These are phyloP conservation scores for Mnemiopsis leidyi DNA, from an alignment of 37 sponge, comb jelly and placozoan species.

Conservation along the genomic window DNA sequence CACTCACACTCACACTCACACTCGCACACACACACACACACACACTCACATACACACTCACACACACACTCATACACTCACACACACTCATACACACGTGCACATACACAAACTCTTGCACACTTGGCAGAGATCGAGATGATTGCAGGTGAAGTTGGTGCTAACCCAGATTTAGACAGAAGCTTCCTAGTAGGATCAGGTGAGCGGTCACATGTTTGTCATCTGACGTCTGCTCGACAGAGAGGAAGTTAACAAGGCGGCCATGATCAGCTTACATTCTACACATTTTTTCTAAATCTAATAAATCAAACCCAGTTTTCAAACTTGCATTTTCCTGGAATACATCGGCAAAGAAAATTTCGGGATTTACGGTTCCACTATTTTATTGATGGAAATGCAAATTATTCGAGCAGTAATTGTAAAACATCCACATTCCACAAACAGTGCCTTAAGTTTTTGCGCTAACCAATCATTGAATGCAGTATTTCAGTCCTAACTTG, in stretches of 20 bases:
- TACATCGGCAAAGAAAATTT: neutral
- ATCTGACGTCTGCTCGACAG: neutral
- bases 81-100: neutral
- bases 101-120: neutral
- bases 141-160: too few species aligned
- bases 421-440: too few species aligned
- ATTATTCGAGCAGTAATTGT: too few species aligned
- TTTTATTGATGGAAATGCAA: too few species aligned
- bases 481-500: neutral
- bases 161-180: neutral
- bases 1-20: neutral
- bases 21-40: neutral
- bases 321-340: neutral
- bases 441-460: too few species aligned
- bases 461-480: neutral
- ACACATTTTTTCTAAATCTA: slow-evolving; percentile 1
- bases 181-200: slow-evolving; percentile 6
- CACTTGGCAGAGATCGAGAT: neutral
- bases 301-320: neutral
- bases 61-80: neutral
- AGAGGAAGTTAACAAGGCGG: slow-evolving; percentile 36
- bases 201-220: neutral
- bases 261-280: neutral
- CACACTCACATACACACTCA: neutral
- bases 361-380: too few species aligned